phyloP scores from a whole-genome alignment of 2,797 vertebrate species.

The Buphagus erythrorhynchus region DNA sequence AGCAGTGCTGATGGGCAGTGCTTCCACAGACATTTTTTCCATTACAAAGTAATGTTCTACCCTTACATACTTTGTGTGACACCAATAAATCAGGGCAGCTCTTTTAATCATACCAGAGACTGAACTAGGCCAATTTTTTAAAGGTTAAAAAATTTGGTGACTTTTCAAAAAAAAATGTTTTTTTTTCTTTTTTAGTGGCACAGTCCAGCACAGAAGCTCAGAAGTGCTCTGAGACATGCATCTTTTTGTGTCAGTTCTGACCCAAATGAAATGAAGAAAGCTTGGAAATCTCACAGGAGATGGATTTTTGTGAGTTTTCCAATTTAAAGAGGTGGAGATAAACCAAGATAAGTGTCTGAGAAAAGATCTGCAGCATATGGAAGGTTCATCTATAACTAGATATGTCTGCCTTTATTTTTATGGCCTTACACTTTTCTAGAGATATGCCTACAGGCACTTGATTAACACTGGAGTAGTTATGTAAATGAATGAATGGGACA shows the following conservation, averaged over 20 bases:
- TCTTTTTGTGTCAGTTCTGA: slow-evolving; percentile 27
- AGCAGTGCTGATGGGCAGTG: background rate
- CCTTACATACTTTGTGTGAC: slow-evolving; percentile 36
- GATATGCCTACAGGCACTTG: background rate
- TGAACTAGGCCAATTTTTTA: background rate
- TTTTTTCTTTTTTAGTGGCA: background rate
- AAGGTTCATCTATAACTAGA: slow-evolving; percentile 8
- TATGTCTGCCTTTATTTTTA: slow-evolving; percentile 16
- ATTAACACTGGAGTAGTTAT: background rate
- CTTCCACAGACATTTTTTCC: slow-evolving; percentile 7
- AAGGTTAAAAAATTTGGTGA: slow-evolving; percentile 35
- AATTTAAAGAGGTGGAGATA: slow-evolving; percentile 59
- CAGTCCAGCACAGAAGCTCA: slow-evolving; percentile 27
- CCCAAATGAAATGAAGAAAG: slow-evolving; percentile 26
- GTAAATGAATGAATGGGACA: slow-evolving; percentile 22
- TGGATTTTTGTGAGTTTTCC: slow-evolving; percentile 58
- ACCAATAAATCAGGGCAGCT: slow-evolving; percentile 31
- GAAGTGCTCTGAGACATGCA: slow-evolving; percentile 16
- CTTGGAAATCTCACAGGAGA: slow-evolving; percentile 25
- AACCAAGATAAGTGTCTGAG: slow-evolving; percentile 28
- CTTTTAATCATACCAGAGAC: background rate
- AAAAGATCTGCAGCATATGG: background rate
- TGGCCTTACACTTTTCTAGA: background rate
- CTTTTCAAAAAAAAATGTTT: slow-evolving; percentile 48
- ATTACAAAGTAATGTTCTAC: slow-evolving; percentile 5